phyloP scores from a whole-genome alignment of 2,888 invertebrate species.

The Drosophila niveifrons region DNA sequence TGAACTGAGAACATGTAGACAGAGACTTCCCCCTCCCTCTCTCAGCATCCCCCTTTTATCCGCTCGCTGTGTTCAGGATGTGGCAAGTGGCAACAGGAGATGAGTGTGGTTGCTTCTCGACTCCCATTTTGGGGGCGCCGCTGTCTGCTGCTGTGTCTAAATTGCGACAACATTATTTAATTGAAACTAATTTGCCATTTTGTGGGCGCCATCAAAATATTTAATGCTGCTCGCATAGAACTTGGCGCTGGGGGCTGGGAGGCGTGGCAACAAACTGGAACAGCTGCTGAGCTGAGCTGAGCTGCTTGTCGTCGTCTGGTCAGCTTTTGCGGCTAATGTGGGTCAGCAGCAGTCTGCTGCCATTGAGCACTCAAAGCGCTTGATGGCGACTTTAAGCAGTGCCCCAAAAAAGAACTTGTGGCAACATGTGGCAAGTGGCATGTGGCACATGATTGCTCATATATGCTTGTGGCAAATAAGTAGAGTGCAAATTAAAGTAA shows the following conservation, averaged over 20 bases:
- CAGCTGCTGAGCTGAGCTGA: constrained; percentile 1
- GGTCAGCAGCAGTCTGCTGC: constrained; percentile 34
- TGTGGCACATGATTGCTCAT: not conserved
- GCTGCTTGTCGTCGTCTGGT: constrained; percentile 5
- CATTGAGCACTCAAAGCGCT: constrained; percentile 15
- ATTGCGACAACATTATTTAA: constrained; percentile 82
- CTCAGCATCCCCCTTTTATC: not conserved
- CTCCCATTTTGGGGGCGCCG: constrained; percentile 8
- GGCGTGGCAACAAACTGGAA: constrained; percentile 13
- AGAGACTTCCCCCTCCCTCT: not conserved
- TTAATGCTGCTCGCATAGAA: constrained; percentile 37
- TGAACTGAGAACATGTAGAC: constrained; percentile 49
- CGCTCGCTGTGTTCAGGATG: not conserved
- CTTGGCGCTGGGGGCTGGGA: not conserved
- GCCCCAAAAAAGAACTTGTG: not conserved
- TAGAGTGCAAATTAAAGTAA: constrained; percentile 22
- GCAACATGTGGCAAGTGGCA: not conserved
- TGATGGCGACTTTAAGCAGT: constrained; percentile 30
- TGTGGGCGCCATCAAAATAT: constrained; percentile 74
- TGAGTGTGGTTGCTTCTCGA: not conserved
- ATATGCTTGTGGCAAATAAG: constrained; percentile 1
- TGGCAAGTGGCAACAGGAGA: not conserved
- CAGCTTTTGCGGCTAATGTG: constrained; percentile 28
- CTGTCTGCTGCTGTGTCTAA: constrained; percentile 55
- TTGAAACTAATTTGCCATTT: constrained; percentile 83